These are phyloP conservation scores for Cottus gobio DNA, from an alignment of 2,113 vertebrate species.

Conservation along the genomic window DNA sequence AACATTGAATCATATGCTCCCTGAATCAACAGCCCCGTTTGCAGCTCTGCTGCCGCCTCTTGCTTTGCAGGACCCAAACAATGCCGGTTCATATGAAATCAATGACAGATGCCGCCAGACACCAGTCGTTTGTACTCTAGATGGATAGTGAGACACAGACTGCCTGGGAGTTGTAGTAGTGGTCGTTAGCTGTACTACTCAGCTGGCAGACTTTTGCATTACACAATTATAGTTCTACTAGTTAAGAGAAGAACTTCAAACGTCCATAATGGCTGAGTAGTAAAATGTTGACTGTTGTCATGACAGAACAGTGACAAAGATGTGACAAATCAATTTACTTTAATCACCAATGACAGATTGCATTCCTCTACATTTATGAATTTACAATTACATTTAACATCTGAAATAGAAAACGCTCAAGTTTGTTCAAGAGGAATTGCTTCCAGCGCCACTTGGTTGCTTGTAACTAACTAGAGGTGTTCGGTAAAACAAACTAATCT, in stretches of 20 bases:
- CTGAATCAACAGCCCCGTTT: constrained; percentile 44
- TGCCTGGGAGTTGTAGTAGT: background rate
- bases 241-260: background rate
- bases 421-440: background rate
- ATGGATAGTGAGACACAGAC: background rate
- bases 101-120: constrained; percentile 11
- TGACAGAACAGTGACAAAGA: background rate
- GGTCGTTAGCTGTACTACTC: background rate
- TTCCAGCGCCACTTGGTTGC: background rate
- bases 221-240: background rate
- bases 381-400: background rate
- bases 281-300: background rate
- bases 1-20: constrained; percentile 54
- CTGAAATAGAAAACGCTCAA: background rate
- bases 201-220: background rate
- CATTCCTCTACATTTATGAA: constrained; percentile 22
- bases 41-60: constrained; percentile 18
- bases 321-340: background rate
- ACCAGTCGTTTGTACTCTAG: background rate
- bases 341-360: background rate
- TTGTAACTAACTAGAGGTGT: no score
- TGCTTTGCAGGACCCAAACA: constrained; percentile 10
- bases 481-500: background rate
- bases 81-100: constrained; percentile 6
- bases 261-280: background rate